Conservation (phyloP, 2,797 vertebrate genomes). For the Vireo griseus region DNA sequence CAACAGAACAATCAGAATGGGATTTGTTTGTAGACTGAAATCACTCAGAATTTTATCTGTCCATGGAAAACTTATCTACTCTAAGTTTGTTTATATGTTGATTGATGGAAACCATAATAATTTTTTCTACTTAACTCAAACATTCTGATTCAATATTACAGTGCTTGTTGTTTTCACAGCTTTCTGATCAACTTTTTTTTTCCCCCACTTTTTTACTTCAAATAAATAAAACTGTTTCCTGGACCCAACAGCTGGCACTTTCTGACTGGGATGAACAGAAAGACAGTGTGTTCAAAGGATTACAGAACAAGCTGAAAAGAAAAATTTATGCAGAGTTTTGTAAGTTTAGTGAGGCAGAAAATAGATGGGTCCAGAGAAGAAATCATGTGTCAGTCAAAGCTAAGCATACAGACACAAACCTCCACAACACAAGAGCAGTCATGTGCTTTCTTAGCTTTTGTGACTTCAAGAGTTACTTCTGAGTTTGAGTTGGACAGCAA, state of each 20-base stretch:
- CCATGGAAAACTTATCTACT: conserved; percentile 5
- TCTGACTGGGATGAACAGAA: conserved; percentile 70
- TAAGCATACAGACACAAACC: conserved; percentile 58
- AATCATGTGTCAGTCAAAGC: conserved; percentile 82
- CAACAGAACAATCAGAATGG: conserved; percentile 47
- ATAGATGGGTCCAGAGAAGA: conserved; percentile 81
- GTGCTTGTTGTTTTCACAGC: conserved; percentile 49
- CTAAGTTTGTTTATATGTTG: not conserved
- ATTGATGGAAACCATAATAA: conserved; percentile 37
- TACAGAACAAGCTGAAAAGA: conserved; percentile 72
- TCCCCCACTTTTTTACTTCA: not conserved
- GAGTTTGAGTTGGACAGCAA: not conserved
- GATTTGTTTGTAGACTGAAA: conserved; percentile 42
- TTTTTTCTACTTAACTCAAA: conserved; percentile 48
- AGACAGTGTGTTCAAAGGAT: conserved; percentile 76
- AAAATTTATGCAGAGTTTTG: conserved; percentile 86
- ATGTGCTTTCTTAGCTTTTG: conserved; percentile 5
- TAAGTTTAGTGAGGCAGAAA: conserved; percentile 86
- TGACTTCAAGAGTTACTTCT: conserved; percentile 7
- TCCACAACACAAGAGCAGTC: conserved; percentile 40
- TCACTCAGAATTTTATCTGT: conserved; percentile 17
- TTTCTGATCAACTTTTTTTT: conserved; percentile 32
- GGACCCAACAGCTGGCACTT: conserved; percentile 66
- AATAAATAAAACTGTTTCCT: conserved; percentile 65
- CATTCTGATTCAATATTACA: conserved; percentile 22